Base-by-base conservation (phyloP, 1,140 invertebrate genomes). In the Eueides isabella region DNA sequence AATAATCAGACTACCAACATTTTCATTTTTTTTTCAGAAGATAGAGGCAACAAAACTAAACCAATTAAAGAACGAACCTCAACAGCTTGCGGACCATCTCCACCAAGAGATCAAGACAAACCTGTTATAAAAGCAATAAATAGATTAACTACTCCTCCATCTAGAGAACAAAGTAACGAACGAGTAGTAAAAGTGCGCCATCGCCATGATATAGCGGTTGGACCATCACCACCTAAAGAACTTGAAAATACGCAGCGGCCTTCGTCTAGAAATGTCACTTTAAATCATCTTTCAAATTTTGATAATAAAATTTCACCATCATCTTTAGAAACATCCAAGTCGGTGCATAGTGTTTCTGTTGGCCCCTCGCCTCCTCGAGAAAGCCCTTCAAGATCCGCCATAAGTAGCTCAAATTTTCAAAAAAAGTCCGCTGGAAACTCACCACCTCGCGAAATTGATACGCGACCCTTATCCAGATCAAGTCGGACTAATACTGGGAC, bases 401-500 rank as follows among this genome's bases (percentile, higher is more conserved):
- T 44, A 61, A 78, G 74, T 67, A 70, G 41, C 61, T 72, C 66
- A 67, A 78, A 71, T 62, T 76, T 81, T 71, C 77, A 84, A 87
- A 89, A 88, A 88, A 89, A 91, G 83, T 89, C 83, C 80, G 77
- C 80, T 87, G 84, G 85, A 30, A 84, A 81, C 14, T 88, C 85
- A 6, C 84, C 87, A 30, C 79, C 85, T 33, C 85, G 85, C 67
- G 80, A 79, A 61, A 61, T 16, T 67, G 80, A 88, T 6, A 72
- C 65, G 63, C 61, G 79, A 23, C 74, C 74, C 30, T 81, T 77
- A 55, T 82, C 80, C 65, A 82, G 83, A 62, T 81, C 83, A 19
- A 85, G 81, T 61, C 85, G 85, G 67, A 84, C 85, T 1, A 91
- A 85, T 70, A 96, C 95, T 44, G 97, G 97, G 72, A 98, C 97